Evolutionary conservation across 2,888 invertebrate genomes (phyloP).

Genomic region (Gymnocheta viridis): DNA sequence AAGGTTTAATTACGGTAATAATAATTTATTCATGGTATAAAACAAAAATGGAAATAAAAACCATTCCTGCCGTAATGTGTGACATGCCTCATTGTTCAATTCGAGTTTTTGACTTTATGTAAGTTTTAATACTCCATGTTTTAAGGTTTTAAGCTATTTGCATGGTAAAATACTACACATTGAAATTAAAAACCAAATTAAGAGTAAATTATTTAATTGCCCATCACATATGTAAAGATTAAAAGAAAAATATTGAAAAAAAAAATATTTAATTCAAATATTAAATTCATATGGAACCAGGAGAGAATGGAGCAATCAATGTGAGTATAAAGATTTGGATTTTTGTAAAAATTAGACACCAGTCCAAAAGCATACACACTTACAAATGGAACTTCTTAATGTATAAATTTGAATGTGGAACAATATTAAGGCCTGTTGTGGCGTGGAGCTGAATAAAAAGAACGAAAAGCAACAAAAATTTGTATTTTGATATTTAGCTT

Average conservation of each 20-base stretch:
- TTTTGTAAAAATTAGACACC: conserved; percentile 22
- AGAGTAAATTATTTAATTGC: conserved; percentile 79
- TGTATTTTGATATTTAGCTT: conserved; percentile 38
- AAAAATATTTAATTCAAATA: background rate
- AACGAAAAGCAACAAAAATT: conserved; percentile 31
- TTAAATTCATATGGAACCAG: conserved; percentile 14
- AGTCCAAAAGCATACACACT: conserved; percentile 9
- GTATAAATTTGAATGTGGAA: conserved; percentile 8
- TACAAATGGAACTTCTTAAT: background rate
- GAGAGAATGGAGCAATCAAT: no score
- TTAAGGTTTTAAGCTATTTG: background rate
- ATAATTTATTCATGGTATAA: no score
- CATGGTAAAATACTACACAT: background rate
- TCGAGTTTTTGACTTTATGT: no score
- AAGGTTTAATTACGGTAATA: no score
- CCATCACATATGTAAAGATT: conserved; percentile 51
- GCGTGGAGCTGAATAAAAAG: background rate
- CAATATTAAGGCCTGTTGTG: conserved; percentile 8
- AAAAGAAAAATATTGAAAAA: background rate
- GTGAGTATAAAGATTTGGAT: conserved; percentile 32
- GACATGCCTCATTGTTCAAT: no score
- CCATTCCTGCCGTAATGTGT: no score
- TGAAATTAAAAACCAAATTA: conserved; percentile 80
- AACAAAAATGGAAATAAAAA: no score
- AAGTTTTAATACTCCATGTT: background rate